Evolutionary conservation across 2,888 invertebrate genomes (phyloP).

Genomic region (Agapetus fuscipes): DNA sequence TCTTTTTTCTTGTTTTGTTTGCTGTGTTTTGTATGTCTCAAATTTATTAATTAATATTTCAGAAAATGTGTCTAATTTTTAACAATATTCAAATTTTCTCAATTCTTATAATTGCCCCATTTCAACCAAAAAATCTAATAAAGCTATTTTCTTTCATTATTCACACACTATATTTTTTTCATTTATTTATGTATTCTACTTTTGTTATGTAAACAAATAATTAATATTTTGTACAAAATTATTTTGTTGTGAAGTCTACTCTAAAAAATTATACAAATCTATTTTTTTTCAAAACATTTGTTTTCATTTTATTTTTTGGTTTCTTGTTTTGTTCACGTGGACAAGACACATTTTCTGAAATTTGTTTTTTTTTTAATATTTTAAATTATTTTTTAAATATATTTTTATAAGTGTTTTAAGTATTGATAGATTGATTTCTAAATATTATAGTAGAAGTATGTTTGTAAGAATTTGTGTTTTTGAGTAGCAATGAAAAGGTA

Average conservation of each 20-base stretch:
- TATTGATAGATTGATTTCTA: not conserved
- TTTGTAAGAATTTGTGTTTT: too few relatives aligned
- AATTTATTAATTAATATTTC: conserved; percentile 5
- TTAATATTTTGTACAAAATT: too few relatives aligned
- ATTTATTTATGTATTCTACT: not conserved
- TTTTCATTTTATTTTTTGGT: too few relatives aligned
- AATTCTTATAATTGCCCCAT: conserved; percentile 15
- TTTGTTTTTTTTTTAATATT: conserved; percentile 3
- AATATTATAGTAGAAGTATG: too few relatives aligned
- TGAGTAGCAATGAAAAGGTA: conserved; percentile 1
- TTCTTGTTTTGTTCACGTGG: conserved; percentile 47
- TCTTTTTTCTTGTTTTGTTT: conserved; percentile 5
- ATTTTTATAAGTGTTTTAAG: conserved; percentile 4
- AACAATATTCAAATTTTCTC: conserved; percentile 7
- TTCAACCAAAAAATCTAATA: conserved; percentile 12
- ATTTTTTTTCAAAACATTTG: too few relatives aligned
- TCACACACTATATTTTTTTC: not conserved
- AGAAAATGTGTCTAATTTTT: conserved; percentile 15
- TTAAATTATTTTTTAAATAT: not conserved
- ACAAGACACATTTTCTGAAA: conserved; percentile 82
- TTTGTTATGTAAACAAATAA: too few relatives aligned
- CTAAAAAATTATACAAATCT: too few relatives aligned
- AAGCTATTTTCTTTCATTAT: conserved; percentile 1
- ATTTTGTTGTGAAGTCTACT: too few relatives aligned
- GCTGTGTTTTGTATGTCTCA: too few relatives aligned